phyloP scores from a whole-genome alignment of 92 coral and sea anemone genomes.

The Parazoanthus swiftii region DNA sequence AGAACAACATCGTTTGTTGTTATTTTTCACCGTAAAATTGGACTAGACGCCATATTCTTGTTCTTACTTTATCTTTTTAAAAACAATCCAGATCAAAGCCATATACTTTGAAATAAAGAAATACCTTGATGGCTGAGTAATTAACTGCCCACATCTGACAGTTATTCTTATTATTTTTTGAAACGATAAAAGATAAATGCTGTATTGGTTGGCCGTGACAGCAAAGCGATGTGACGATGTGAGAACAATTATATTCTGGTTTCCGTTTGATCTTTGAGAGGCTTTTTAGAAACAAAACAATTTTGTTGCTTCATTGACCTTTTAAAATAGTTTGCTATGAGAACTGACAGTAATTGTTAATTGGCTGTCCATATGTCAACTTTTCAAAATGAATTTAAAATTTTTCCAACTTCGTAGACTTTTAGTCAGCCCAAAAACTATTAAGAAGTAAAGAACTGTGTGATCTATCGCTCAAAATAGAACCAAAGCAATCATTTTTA shows the following conservation, averaged over 20 bases:
- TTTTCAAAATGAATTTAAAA: neutral
- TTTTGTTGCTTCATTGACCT: constrained; percentile 2
- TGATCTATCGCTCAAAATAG: neutral
- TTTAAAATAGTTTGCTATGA: neutral
- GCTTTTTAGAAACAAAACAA: neutral
- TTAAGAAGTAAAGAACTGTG: neutral
- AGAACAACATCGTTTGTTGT: neutral
- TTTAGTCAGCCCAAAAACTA: neutral
- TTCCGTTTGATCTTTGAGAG: neutral
- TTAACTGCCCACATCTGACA: too few species aligned
- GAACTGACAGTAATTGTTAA: neutral
- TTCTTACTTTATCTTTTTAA: too few species aligned
- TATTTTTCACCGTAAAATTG: too few species aligned
- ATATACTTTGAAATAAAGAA: too few species aligned
- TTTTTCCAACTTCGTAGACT: neutral
- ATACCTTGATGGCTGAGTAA: neutral
- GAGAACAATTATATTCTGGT: neutral
- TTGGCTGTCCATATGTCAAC: neutral
- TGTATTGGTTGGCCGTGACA: neutral
- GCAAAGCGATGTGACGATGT: neutral
- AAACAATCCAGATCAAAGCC: too few species aligned
- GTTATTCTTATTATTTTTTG: too few species aligned
- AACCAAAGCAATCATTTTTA: neutral
- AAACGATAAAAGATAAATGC: too few species aligned
- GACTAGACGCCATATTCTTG: too few species aligned